phyloP scores from a whole-genome alignment of 2,797 vertebrate species.

The Onychomys leucogaster region DNA sequence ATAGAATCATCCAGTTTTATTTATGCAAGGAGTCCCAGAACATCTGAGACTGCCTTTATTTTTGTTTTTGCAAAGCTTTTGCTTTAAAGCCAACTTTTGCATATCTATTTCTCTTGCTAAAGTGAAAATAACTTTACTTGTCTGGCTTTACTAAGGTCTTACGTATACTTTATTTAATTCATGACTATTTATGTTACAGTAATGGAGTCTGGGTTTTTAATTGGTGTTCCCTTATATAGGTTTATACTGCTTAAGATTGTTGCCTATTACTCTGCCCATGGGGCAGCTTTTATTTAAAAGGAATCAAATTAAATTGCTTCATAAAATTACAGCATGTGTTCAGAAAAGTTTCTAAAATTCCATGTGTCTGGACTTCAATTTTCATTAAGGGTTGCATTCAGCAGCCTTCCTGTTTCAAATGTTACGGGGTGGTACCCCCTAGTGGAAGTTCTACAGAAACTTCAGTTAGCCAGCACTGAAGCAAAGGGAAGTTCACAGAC shows the following conservation, averaged over 20 bases:
- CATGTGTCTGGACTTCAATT: slow-evolving; percentile 79
- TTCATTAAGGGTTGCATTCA: slow-evolving; percentile 76
- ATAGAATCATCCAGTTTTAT: background rate
- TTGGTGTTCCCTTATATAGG: slow-evolving; percentile 68
- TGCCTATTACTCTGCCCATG: slow-evolving; percentile 78
- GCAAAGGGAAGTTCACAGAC: background rate
- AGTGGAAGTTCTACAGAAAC: slow-evolving; percentile 73
- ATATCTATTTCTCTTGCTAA: slow-evolving; percentile 68
- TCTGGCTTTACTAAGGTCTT: slow-evolving; percentile 62
- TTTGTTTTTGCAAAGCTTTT: slow-evolving; percentile 53
- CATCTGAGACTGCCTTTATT: slow-evolving; percentile 54
- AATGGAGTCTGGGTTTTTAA: slow-evolving; percentile 76
- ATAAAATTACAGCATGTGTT: slow-evolving; percentile 89
- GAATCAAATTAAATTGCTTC: slow-evolving; percentile 87
- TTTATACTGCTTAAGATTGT: slow-evolving; percentile 74
- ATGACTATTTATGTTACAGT: slow-evolving; percentile 76
- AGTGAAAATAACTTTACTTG: slow-evolving; percentile 68
- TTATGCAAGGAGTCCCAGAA: background rate
- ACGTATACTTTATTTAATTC: slow-evolving; percentile 73
- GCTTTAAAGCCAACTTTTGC: slow-evolving; percentile 59
- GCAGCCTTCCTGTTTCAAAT: slow-evolving; percentile 67
- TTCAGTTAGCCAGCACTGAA: background rate
- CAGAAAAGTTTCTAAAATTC: slow-evolving; percentile 82
- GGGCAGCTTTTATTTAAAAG: slow-evolving; percentile 84
- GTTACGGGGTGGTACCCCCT: slow-evolving; percentile 80